These are phyloP conservation scores for Zoanthus sociatus DNA, from an alignment of 92 coral and sea anemone species.

Conservation along the genomic window DNA sequence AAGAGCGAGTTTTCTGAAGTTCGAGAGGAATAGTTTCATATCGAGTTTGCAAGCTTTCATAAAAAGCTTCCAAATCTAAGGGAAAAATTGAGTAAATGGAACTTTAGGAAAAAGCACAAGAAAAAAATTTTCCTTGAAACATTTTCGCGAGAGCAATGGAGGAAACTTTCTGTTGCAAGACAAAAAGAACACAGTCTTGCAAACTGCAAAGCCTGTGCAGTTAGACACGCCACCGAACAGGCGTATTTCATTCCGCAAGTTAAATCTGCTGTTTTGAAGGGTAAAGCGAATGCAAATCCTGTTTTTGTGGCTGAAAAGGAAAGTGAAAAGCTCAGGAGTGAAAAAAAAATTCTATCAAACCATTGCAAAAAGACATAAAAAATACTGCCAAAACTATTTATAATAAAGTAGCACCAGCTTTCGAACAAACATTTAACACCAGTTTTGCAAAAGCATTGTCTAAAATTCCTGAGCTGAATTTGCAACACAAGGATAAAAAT, in stretches of 20 bases:
- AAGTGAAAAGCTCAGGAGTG: slow-evolving; percentile 11
- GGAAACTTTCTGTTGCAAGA: slow-evolving; percentile 26
- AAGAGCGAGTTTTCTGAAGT: slow-evolving; percentile 26
- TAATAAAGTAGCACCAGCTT: slow-evolving; percentile 43
- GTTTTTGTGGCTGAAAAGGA: slow-evolving; percentile 45
- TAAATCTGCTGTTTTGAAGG: slow-evolving; percentile 52
- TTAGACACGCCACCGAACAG: slow-evolving; percentile 43
- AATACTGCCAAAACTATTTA: slow-evolving; percentile 60
- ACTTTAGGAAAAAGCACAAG: slow-evolving; percentile 58
- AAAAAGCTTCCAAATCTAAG: slow-evolving; percentile 63
- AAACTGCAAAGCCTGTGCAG: slow-evolving; percentile 66
- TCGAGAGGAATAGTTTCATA: slow-evolving; percentile 48
- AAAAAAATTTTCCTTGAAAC: slow-evolving; percentile 56
- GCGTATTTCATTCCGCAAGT: slow-evolving; percentile 48
- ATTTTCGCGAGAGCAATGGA: slow-evolving; percentile 62
- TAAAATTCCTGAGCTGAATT: slow-evolving; percentile 42
- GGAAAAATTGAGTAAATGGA: slow-evolving; percentile 58
- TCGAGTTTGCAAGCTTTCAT: slow-evolving; percentile 49
- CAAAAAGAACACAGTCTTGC: slow-evolving; percentile 57
- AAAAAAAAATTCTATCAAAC: slow-evolving; percentile 20
- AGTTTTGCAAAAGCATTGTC: slow-evolving; percentile 49
- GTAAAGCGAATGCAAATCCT: slow-evolving; percentile 56
- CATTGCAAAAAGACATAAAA: slow-evolving; percentile 46
- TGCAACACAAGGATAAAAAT: slow-evolving; percentile 48
- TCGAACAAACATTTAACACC: slow-evolving; percentile 26